phyloP scores from a whole-genome alignment of 2,888 invertebrate species.

The Dicycla oo region DNA sequence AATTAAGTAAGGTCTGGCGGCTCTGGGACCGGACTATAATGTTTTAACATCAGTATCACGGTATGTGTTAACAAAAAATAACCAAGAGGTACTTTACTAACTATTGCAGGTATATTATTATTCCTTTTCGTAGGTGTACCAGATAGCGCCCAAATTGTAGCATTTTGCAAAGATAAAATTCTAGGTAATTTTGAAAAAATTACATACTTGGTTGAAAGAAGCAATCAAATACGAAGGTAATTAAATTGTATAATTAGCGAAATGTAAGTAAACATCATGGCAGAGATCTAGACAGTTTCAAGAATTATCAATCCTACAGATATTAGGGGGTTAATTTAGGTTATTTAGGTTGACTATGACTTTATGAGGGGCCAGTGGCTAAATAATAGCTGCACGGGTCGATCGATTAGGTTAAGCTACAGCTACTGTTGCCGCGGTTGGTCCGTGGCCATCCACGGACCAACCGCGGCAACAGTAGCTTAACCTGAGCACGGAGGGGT shows the following conservation, averaged over 20 bases:
- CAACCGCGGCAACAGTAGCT: too few relatives aligned
- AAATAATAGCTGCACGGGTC: too few relatives aligned
- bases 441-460: too few relatives aligned
- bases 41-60: neutral
- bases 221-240: constrained; percentile 89
- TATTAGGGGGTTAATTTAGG: too few relatives aligned
- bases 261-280: neutral
- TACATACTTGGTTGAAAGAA: constrained; percentile 91
- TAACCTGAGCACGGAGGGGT: too few relatives aligned
- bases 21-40: too few relatives aligned
- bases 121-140: constrained; percentile 91
- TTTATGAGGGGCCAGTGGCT: too few relatives aligned
- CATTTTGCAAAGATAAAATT: constrained; percentile 93
- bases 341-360: neutral
- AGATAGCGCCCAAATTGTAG: constrained; percentile 93
- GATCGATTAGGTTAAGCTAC: too few relatives aligned
- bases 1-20: too few relatives aligned
- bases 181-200: constrained; percentile 91
- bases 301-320: neutral
- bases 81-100: neutral
- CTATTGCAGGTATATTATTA: neutral
- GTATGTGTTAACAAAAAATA: neutral
- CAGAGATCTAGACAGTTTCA: neutral
- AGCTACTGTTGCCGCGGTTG: too few relatives aligned
- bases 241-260: neutral